Base-by-base conservation (phyloP, 2,113 vertebrate species). In the Peromyscus maniculatus region DNA sequence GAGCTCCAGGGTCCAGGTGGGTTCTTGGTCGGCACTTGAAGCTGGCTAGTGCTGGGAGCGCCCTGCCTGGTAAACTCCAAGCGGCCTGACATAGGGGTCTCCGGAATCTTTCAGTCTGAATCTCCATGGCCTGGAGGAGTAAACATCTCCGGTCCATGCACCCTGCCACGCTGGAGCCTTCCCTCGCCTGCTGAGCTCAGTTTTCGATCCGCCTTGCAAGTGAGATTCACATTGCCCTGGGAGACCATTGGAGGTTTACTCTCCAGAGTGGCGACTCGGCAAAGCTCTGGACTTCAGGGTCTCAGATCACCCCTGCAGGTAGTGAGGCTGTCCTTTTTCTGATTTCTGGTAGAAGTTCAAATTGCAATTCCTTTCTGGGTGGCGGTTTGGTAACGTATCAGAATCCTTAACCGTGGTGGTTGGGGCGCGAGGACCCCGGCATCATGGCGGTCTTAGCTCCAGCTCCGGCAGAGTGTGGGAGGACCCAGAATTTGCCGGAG, bases 401-500 rank as follows among this genome's bases (percentile, higher is more conserved):
- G 75, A 91, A 79, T 52, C 43, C 75, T 79, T 52, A 79, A 52
- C 75, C 12, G 33, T 36, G 22, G 46, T 26, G 43, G 89, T 64
- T 43, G 64, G 75, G n/a, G 71, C 74, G 59, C 75, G 74, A 66
- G 89, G 59, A 64, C 21, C 67, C 46, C 49, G 12, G 49, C n/a
- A 39, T 12, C 10, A 17, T 28, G 28, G n/a, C 55, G 39, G 21
- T 55, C 87, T 89, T 55, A 39, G 26, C 55, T 31, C 88, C 71
- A 46, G 4, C 33, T n/a, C 52, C 21, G 7, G 15, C 16, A 13
- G n/a, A 84, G 55, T 66, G 97, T n/a, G 67, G 67, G 95, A 96
- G 78, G 94, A 66, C 83, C 59, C 98, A 97, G 79, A 98, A 98
- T 80, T 98, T 91, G 93, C 98, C 95, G 13, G 98, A 99, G 97